Evolutionary conservation across 1,140 invertebrate genomes (phyloP), one percentile per base, ranked within the genome.

Genomic region (Adelges cooleyi): DNA sequence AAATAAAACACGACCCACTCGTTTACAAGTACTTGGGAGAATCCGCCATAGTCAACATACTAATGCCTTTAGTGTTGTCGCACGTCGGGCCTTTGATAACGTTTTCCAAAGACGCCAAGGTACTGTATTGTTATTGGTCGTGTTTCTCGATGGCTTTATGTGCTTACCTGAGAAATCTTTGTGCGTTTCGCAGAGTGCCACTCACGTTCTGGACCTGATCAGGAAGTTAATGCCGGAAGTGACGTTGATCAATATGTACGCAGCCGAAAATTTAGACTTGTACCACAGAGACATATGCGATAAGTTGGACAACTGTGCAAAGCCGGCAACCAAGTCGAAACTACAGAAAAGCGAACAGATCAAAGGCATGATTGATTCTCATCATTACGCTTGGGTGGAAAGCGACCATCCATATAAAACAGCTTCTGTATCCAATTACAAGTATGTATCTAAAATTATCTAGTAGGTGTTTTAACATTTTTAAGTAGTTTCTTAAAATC

Each of bases 321-420:
- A 48, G 46, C 56, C 25, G 17, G 8, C 15, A 17, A n/a, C 15
- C 1, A 62, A 48, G 25, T 33, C 27, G 1, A 62, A 62, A 48
- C 44, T 17, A 15, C 44, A 23, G 10, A 62, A 44, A 62, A 33
- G 38, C 44, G 56, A 62, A 48, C 40, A 62, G 3, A 29, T 17
- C 17, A 65, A 68, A 69, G 65, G 72, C 11, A 80, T 76, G 46
- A 86, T 87, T 10, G 90, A 88, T 1, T 87, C 86, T 68, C 82
- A 86, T 70, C 89, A 93, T 77, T 95, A 94, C 73, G 87, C 91
- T 10, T 85, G 92, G 79, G 83, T 97, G 9, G 93, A 98, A 77
- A 95, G 92, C 75, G 91, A 95, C 36, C 95, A 98, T 80, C 95
- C 95, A 0, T 98, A 98, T 75, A 92, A 92, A 76, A 86, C 89